Conservation (phyloP, 2,797 vertebrate genomes). For the Peromyscus nudipes region DNA sequence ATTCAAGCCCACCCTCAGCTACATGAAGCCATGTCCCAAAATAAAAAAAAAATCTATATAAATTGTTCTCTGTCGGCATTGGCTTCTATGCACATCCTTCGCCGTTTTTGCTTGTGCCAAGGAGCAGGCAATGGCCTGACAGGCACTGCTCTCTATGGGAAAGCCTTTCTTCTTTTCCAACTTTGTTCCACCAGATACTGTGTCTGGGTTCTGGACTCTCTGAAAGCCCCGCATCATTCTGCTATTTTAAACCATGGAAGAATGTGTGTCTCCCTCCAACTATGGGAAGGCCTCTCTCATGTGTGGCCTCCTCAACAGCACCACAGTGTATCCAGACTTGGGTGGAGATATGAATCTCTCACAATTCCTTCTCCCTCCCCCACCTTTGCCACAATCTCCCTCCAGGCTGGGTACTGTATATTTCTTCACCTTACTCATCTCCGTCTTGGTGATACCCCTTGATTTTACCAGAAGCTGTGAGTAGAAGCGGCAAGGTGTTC, state of each 20-base stretch:
- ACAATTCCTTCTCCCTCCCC: not conserved
- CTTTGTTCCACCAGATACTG: not conserved
- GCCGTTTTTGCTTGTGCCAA: not conserved
- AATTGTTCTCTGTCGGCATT: not conserved
- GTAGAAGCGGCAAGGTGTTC: not conserved
- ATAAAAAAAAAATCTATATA: not conserved
- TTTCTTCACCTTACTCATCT: not conserved
- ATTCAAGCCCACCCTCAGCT: not conserved
- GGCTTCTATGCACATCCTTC: not conserved
- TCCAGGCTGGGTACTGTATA: not conserved
- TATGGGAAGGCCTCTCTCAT: not conserved
- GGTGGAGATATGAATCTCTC: not conserved
- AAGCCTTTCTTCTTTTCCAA: not conserved
- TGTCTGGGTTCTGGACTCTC: not conserved
- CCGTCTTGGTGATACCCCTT: not conserved
- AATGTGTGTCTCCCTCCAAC: not conserved
- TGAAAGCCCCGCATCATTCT: not conserved
- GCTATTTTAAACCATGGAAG: not conserved
- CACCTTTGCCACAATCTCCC: not conserved
- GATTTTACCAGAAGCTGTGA: not conserved
- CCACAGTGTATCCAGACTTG: not conserved
- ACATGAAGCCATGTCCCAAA: not conserved
- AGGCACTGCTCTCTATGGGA: not conserved
- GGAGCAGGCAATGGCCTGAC: not conserved
- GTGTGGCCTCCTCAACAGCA: not conserved